Conservation (phyloP, 2,113 vertebrate genomes). For the Paracanthobrama guichenoti region DNA sequence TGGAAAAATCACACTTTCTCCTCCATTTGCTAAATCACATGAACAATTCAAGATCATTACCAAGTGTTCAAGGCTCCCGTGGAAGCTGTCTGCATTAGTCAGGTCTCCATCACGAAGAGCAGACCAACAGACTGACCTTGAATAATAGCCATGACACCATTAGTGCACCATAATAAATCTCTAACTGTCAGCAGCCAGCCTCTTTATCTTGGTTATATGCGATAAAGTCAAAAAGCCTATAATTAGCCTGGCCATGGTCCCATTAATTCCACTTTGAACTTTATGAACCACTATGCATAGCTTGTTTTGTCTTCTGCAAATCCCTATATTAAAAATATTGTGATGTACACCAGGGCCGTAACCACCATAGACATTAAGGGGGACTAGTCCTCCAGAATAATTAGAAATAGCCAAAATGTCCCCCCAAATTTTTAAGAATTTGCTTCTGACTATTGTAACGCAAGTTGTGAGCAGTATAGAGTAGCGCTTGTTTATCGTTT, state of each 20-base stretch:
- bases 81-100: not conserved
- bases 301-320: not conserved
- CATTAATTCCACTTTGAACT: not conserved
- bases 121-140: conserved; percentile 27
- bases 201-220: conserved; percentile 29
- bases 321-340: not conserved
- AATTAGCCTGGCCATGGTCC: conserved; percentile 14
- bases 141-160: conserved; percentile 16
- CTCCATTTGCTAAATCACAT: not conserved
- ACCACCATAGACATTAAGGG: no score
- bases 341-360: not conserved
- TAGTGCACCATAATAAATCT: conserved; percentile 20
- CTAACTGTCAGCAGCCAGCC: conserved; percentile 21
- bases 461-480: no score
- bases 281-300: not conserved
- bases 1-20: not conserved
- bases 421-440: no score
- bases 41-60: not conserved
- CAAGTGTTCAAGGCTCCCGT: not conserved
- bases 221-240: conserved; percentile 23
- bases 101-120: conserved; percentile 20
- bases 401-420: no score
- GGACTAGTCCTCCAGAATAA: no score
- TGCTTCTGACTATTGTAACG: no score
- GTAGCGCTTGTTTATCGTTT: no score